Evolutionary conservation across 2,113 vertebrate genomes (phyloP).

Genomic region (Xiphorhynchus elegans): DNA sequence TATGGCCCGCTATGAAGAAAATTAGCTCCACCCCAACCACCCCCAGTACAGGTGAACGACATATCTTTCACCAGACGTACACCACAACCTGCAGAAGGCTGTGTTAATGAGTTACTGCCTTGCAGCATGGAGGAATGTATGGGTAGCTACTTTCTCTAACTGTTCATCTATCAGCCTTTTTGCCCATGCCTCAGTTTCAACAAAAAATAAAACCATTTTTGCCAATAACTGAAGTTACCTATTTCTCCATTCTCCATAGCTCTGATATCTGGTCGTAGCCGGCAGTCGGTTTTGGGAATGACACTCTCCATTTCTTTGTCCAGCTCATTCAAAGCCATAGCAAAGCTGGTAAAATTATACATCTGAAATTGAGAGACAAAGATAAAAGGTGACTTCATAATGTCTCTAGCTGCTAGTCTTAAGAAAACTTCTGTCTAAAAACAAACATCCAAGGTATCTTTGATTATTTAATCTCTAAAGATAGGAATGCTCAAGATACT

Average conservation of each 20-base stretch:
- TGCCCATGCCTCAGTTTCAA: background rate
- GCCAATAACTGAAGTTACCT: constrained; percentile 72
- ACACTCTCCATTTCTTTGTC: constrained; percentile 90
- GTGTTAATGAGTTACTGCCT: background rate
- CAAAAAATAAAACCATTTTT: background rate
- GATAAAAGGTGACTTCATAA: background rate
- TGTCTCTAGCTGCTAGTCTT: background rate
- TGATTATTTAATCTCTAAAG: background rate
- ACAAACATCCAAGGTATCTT: background rate
- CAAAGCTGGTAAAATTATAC: constrained; percentile 96
- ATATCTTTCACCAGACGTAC: background rate
- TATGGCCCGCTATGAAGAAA: background rate
- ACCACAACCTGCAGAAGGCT: background rate
- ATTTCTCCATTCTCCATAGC: constrained; percentile 98
- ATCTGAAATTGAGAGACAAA: constrained; percentile 78
- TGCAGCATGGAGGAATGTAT: background rate
- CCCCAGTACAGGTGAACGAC: background rate
- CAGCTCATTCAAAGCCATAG: constrained; percentile 94
- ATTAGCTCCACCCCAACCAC: background rate
- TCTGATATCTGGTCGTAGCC: constrained; percentile 92
- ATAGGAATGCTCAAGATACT: background rate
- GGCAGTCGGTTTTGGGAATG: constrained; percentile 91
- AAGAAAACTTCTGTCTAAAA: background rate
- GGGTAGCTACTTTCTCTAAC: background rate
- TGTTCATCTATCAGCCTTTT: background rate